Evolutionary conservation across 1,140 invertebrate species (phyloP).

Genomic region (Cepaea nemoralis): DNA sequence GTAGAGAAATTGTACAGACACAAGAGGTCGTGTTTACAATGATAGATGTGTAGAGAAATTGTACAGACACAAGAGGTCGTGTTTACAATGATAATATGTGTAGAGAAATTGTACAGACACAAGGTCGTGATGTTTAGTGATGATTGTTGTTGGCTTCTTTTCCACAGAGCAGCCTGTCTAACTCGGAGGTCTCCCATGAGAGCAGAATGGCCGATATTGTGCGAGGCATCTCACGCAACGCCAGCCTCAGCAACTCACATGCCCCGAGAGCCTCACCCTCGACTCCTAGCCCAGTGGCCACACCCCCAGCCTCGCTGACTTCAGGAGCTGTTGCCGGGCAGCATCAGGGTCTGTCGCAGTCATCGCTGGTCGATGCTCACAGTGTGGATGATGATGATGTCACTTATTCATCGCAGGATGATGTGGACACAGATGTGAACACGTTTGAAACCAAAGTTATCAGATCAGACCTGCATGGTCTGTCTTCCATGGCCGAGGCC

Average conservation of each 20-base stretch:
- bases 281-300: slow-evolving; percentile 25
- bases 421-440: slow-evolving; percentile 12
- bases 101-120: too few species aligned
- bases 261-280: background rate
- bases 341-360: background rate
- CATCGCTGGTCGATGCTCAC: background rate
- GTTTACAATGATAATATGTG: too few species aligned
- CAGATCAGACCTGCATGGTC: background rate
- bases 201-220: slow-evolving; percentile 32
- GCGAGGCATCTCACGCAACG: background rate
- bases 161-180: slow-evolving; percentile 24
- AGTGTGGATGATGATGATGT: slow-evolving; percentile 30
- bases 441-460: background rate
- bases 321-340: background rate
- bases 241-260: background rate
- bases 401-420: slow-evolving; percentile 30
- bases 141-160: too few species aligned
- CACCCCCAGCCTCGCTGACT: background rate
- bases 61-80: too few species aligned
- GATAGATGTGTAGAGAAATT: too few species aligned
- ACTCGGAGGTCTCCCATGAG: slow-evolving; percentile 21
- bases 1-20: too few species aligned
- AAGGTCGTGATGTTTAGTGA: too few species aligned
- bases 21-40: too few species aligned
- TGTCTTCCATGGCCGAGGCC: slow-evolving; percentile 3